Base-by-base conservation (phyloP, 2,888 invertebrate genomes). In the Miltochrista miniata region DNA sequence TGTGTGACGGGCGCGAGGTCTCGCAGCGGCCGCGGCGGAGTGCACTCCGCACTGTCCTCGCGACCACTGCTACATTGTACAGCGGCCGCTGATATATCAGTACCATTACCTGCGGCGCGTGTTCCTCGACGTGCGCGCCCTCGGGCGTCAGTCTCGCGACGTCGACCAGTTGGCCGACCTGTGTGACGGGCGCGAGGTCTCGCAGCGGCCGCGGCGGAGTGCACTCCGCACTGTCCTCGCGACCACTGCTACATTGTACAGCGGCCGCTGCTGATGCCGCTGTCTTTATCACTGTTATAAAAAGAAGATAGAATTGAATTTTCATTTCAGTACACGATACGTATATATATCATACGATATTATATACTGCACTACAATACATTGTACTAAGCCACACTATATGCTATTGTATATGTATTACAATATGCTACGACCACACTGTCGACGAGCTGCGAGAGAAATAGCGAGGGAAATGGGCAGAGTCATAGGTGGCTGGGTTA, bases 251-350 rank as follows among this genome's bases (percentile, higher is more conserved):
- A 56, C 77, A 71, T 37, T 62, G 64, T 41, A 70, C 66, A 3
- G 71, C 54, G 1, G 72, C 53, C 38, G 71, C 62, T 42, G 70
- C 63, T 0, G 78, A 81, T 11, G 80, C 69, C 13, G 81, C 75
- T 0, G 83, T 74, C 49, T 83, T 87, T 59, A 87, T 80, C 48
- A 86, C 84, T 86, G 54, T 0, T 48, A 48, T 0, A 9, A 2
- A 18, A 34, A n/a, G 18, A 14, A 13, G 2, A 13, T 30, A 33
- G 5, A 37, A 24, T 24, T 24, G 18, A 24, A 24, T 31, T 31
- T 31, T 31, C 2, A 31, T 31, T 31, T 7, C 31, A 31, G n/a
- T n/a, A n/a, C n/a, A n/a, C n/a, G n/a, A n/a, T n/a, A n/a, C n/a
- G n/a, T n/a, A n/a, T n/a, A n/a, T n/a, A n/a, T n/a, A n/a, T n/a